Conservation (phyloP, 2,888 invertebrate species). For the Meandrusa payeni region DNA sequence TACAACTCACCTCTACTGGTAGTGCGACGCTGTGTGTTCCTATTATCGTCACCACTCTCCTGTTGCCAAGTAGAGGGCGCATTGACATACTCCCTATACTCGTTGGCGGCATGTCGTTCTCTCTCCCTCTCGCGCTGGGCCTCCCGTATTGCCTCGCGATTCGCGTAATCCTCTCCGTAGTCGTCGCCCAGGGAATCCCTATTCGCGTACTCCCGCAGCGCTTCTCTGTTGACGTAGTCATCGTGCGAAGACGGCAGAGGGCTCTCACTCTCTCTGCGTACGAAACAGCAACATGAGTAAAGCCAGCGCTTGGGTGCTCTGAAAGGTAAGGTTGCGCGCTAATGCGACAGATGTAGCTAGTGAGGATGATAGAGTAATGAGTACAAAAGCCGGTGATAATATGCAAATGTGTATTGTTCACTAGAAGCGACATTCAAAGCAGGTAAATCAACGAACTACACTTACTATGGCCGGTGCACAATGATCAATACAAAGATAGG, state of each 20-base stretch:
- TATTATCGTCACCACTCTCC: slow-evolving; percentile 59
- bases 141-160: slow-evolving; percentile 74
- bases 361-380: slow-evolving; percentile 4
- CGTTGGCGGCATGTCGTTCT: slow-evolving; percentile 56
- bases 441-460: not conserved
- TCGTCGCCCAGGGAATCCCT: slow-evolving; percentile 71
- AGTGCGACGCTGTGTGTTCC: slow-evolving; percentile 66
- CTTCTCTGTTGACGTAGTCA: slow-evolving; percentile 74
- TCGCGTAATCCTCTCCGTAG: slow-evolving; percentile 76
- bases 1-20: slow-evolving; percentile 54
- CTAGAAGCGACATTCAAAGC: slow-evolving; percentile 20
- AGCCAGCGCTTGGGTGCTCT: slow-evolving; percentile 67
- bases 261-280: slow-evolving; percentile 76
- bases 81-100: slow-evolving; percentile 75
- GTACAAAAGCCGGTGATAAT: slow-evolving; percentile 16
- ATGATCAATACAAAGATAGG: too few relatives aligned
- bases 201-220: slow-evolving; percentile 68
- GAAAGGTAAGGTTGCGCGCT: slow-evolving; percentile 59
- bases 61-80: slow-evolving; percentile 66
- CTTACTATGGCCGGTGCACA: too few relatives aligned
- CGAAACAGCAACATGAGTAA: slow-evolving; percentile 75
- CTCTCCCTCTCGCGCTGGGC: slow-evolving; percentile 65
- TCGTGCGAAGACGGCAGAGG: slow-evolving; percentile 64
- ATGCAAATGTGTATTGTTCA: not conserved
- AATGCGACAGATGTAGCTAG: slow-evolving; percentile 43